Evolutionary conservation across 2,797 vertebrate genomes (phyloP).

Genomic region (Cyprinella venusta): DNA sequence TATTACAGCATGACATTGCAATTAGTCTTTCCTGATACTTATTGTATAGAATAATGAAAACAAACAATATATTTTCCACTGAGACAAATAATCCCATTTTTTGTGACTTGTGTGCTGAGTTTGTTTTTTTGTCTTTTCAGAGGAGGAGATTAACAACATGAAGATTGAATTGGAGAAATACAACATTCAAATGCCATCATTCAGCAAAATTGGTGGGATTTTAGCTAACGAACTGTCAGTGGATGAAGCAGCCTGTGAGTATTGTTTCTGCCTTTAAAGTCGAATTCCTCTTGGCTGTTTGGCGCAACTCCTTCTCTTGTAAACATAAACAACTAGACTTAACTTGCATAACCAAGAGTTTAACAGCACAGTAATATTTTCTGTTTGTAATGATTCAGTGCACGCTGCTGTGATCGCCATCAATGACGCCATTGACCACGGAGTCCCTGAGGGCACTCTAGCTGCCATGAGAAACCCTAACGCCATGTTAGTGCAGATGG

Average conservation of each 20-base stretch:
- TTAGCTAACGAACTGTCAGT: slow-evolving; percentile 96
- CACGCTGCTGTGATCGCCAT: slow-evolving; percentile 98
- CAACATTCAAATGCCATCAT: slow-evolving; percentile 99
- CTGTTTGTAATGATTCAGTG: slow-evolving; percentile 74
- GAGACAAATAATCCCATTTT: background rate
- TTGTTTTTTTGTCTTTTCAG: slow-evolving; percentile 68
- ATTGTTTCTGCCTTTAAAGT: slow-evolving; percentile 21
- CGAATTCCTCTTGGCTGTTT: background rate
- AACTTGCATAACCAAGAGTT: slow-evolving; percentile 10
- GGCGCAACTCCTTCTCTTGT: background rate
- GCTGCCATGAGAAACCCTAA: slow-evolving; percentile 93
- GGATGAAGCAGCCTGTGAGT: slow-evolving; percentile 95
- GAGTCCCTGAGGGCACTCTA: slow-evolving; percentile 86
- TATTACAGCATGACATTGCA: slow-evolving; percentile 23
- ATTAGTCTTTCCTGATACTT: background rate
- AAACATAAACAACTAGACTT: slow-evolving; percentile 21
- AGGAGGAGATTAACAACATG: slow-evolving; percentile 99
- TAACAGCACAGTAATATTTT: slow-evolving; percentile 10
- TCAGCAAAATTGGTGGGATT: slow-evolving; percentile 98
- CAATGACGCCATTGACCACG: slow-evolving; percentile 92
- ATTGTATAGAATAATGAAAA: background rate
- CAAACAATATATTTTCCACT: background rate
- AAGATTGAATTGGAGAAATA: slow-evolving; percentile 97
- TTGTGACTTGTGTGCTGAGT: background rate
- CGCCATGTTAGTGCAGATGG: slow-evolving; percentile 91